Evolutionary conservation across 2,113 vertebrate genomes (phyloP), one percentile per base, ranked within the genome.

Genomic region (Hucho hucho): DNA sequence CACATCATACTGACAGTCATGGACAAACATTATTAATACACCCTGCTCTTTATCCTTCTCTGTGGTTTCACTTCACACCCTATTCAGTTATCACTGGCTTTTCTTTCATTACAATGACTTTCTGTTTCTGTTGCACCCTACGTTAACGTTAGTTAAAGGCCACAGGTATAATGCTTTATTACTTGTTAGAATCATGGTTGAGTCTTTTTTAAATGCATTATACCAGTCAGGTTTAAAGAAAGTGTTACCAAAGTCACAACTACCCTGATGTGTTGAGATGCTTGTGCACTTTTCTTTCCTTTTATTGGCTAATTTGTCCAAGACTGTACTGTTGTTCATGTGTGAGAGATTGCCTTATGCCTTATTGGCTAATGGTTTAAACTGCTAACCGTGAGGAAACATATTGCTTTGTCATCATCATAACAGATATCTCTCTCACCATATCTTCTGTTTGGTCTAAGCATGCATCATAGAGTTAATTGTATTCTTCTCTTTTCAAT

Each of bases 401-500:
- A 18, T 18, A 14, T 16, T 20, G 28, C 65, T 67, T 26, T 67
- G 29, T 32, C 16, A 9, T 25, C 61, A 6, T 37, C 28, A 11
- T 37, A n/a, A 43, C 29, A 67, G 9, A 9, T 3, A 14, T 29
- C 28, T 67, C 26, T 64, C 25, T 13, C 61, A 11, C 65, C 28
- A 67, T 32, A 67, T 67, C 65, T 84, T 80, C 81, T 87, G 78
- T 86, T 75, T 76, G 81, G 84, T 81, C 72, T 63, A 81, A 83
- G 83, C 83, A 81, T 85, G 87, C 87, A 86, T 89, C 89, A 86
- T 87, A 86, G 85, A 49, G 84, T 92, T 93, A 92, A 93, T 89
- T 88, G 80, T 79, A 87, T 85, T 90, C 79, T 92, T 91, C 88
- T 92, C 88, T 92, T 91, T 87, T 92, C 87, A 89, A 90, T 92